Percentiles rank a stretch among this genome's conserved stretches.
These are phyloP conservation scores for Hypotaenidia philippensis DNA, from an alignment of 2,797 vertebrate species.

Conservation along the genomic window DNA sequence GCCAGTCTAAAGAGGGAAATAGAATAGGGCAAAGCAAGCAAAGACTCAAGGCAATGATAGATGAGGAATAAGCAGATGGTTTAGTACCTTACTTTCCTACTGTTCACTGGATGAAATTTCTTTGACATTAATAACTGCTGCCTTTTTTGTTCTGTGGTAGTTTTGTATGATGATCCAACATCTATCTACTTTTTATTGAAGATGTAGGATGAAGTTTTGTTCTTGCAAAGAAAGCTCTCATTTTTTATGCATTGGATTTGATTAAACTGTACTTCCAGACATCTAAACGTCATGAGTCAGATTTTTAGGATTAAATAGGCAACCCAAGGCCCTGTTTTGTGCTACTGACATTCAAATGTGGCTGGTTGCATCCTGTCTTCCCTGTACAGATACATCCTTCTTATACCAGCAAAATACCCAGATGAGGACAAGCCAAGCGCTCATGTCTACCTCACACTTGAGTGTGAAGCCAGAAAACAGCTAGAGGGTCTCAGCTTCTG, in stretches of 20 bases:
- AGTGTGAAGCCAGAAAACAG: not conserved
- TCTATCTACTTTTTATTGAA: not conserved
- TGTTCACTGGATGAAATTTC: not conserved
- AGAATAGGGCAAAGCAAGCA: accelerated
- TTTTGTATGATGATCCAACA: not conserved
- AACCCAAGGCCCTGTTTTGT: not conserved
- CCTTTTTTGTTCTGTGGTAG: not conserved
- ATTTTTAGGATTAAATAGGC: not conserved
- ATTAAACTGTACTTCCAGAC: not conserved
- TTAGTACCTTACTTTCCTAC: not conserved
- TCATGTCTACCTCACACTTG: not conserved
- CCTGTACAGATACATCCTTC: not conserved
- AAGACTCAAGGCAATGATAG: not conserved
- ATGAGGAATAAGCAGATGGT: not conserved
- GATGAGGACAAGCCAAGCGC: not conserved
- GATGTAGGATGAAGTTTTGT: no score
- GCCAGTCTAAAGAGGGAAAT: not conserved
- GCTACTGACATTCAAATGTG: not conserved
- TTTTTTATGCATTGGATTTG: not conserved
- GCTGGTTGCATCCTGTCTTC: not conserved
- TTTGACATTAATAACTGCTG: not conserved
- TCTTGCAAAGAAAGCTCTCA: not conserved
- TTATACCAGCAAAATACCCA: not conserved
- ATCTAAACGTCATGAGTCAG: not conserved
- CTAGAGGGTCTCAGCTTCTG: not conserved